Evolutionary conservation across 2,113 vertebrate species (phyloP), one percentile per base, ranked within the genome.

Genomic region (Tonatia bakeri): DNA sequence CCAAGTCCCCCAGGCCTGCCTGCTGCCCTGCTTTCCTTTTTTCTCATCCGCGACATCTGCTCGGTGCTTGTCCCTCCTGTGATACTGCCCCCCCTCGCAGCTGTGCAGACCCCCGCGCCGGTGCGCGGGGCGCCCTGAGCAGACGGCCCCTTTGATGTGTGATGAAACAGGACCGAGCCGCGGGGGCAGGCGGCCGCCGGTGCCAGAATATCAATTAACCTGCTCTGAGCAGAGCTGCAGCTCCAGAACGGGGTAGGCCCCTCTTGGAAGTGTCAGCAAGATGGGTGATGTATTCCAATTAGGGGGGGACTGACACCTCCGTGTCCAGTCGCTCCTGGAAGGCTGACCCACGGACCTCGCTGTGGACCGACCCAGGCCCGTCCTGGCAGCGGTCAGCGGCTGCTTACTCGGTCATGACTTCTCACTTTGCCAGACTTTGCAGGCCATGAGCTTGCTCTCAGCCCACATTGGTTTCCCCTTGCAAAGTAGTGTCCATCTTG

Each of bases 131-230:
- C 97, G 98, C 98, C 98, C 98, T 98, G 98, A 99, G 99, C 98
- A 98, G 97, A 98, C 98, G 98, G 98, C 98, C 98, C 95, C 99
- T 99, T 99, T 99, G 99, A 99, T 99, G 99, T 99, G 99, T 98
- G 99, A 99, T 99, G 99, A 99, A 99, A 99, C 99, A 98, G 99
- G 99, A 99, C 99, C 97, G 92, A 99, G 99, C 99, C 99, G 98
- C 99, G 98, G 98, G 94, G 99, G 99, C 98, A 98, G 96, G 98
- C 33, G 97, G 98, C 98, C 97, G 95, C 97, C 97, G 96, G 98
- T 98, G 98, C 99, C 99, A 99, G 98, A 99, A 99, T 99, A 99
- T 99, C 99, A 99, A 99, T 99, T 99, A 99, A 98, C 98, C 98
- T 98, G 98, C 97, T 97, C 97, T 2, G 97, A 98, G 98, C 98